Percentiles rank a stretch among this genome's conserved stretches.
These are phyloP conservation scores for Drosophila pseudotalamancana DNA, from an alignment of 2,888 invertebrate species.

Conservation along the genomic window DNA sequence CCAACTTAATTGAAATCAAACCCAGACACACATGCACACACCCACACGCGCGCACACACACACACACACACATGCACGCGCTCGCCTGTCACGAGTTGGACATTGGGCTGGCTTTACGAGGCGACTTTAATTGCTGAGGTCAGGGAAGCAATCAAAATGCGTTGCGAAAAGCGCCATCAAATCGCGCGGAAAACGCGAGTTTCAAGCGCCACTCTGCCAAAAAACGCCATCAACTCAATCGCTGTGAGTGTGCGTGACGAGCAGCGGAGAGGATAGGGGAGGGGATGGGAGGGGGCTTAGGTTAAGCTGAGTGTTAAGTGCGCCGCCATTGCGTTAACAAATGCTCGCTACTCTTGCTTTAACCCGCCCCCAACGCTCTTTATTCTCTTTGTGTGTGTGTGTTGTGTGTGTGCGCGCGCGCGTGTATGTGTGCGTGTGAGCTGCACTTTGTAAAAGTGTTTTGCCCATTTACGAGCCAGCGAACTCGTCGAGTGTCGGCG, in stretches of 20 bases:
- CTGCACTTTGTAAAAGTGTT: slow-evolving; percentile 78
- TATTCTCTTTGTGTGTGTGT: slow-evolving; percentile 5
- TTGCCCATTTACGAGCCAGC: slow-evolving; percentile 77
- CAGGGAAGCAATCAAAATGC: slow-evolving; percentile 57
- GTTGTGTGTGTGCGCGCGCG: background rate
- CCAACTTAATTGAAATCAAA: slow-evolving; percentile 75
- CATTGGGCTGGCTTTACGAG: slow-evolving; percentile 53
- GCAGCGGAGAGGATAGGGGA: background rate
- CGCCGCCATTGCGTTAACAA: slow-evolving; percentile 63
- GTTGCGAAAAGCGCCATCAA: slow-evolving; percentile 69
- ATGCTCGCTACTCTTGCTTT: slow-evolving; percentile 27
- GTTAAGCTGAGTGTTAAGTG: slow-evolving; percentile 66
- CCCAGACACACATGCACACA: slow-evolving; percentile 28
- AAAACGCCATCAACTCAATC: slow-evolving; percentile 63
- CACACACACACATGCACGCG: slow-evolving; percentile 11
- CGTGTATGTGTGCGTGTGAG: slow-evolving; percentile 28
- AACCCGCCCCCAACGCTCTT: background rate
- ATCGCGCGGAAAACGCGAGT: slow-evolving; percentile 72
- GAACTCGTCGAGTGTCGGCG: slow-evolving; percentile 52
- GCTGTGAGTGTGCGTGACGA: too few relatives aligned
- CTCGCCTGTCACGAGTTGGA: slow-evolving; percentile 45
- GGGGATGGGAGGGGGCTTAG: background rate
- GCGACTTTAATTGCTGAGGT: slow-evolving; percentile 66
- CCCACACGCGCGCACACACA: background rate
- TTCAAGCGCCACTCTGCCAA: slow-evolving; percentile 27